Evolutionary conservation across 2,113 vertebrate species (phyloP).

Genomic region (Hemicordylus capensis): DNA sequence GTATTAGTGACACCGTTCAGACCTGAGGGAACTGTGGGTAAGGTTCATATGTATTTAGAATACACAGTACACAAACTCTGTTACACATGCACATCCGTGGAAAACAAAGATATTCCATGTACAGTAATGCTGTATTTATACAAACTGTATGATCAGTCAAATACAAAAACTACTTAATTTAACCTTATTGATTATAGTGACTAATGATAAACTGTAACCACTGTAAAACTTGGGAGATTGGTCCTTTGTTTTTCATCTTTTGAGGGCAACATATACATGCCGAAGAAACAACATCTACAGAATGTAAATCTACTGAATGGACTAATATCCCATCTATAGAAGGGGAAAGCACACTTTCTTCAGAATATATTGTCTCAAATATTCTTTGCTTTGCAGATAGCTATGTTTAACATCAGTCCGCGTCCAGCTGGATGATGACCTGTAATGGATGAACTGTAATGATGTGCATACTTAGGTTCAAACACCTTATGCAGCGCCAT

Average conservation of each 20-base stretch:
- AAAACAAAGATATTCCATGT: neutral
- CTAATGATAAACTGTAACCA: neutral
- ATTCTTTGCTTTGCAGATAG: neutral
- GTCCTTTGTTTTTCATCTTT: neutral
- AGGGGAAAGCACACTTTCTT: neutral
- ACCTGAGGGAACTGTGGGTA: neutral
- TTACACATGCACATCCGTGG: neutral
- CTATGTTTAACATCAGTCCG: neutral
- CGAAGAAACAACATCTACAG: neutral
- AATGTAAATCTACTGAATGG: too few species aligned
- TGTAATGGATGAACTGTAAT: too few species aligned
- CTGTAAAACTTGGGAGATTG: neutral
- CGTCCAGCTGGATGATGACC: too few species aligned
- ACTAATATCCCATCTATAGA: too few species aligned
- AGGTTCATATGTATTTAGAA: neutral
- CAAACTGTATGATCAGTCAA: neutral
- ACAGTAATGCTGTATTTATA: neutral
- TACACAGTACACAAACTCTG: neutral
- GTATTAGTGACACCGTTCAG: slow-evolving; percentile 8
- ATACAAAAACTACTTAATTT: neutral
- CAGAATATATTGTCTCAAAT: neutral
- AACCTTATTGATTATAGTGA: neutral
- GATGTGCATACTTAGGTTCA: neutral
- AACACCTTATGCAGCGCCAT: slow-evolving; percentile 6
- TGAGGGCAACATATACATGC: neutral